Base-by-base conservation (phyloP, 64 coral and sea anemone species). In the Hydrozoanthus tunicans region DNA sequence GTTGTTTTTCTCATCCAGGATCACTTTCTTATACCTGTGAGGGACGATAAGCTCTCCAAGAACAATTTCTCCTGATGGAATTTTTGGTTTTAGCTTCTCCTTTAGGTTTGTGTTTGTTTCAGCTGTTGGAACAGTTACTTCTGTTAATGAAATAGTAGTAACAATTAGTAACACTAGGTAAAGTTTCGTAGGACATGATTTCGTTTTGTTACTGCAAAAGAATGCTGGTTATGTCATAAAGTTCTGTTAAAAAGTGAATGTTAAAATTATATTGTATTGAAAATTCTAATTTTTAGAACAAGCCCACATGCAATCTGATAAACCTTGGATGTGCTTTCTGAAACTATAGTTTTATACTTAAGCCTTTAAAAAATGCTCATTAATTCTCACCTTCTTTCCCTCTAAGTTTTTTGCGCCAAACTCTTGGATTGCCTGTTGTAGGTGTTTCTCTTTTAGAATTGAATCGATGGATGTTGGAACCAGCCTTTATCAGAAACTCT, bases 41-140 rank as follows among this genome's bases (percentile, higher is more conserved):
- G 6, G 81, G 5, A 68, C 14, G 3, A 83, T 83, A 52, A 83
- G 51, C 51, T 83, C 62, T 66, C 63, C 81, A 2, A 68, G 67
- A 3, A 69, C 62, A 83, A 83, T 83, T 83, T 83, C 81, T 15
- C 81, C 59, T 3, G 59, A n/a, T 14, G 59, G 14, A 53, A 83
- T 83, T 69, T 83, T 68, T 20, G 53, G 11, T 14, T 83, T 83
- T 9, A 83, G 63, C 8, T 69, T 83, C 0, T 83, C 81, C 51
- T 83, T 83, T 55, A 83, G 55, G 5, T 27, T 68, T 25, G 0
- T 64, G 43, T 83, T 83, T 15, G 81, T 83, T 5, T 83, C 62
- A 54, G 62, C 62, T 1, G 81, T 83, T 13, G 81, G 51, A 32
- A 83, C 81, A 5, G 62, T 1, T 17, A 83, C 62, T 83, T 67